These are phyloP conservation scores for Drosophila yooni DNA, from an alignment of 2,888 invertebrate genomes.

Conservation along the genomic window DNA sequence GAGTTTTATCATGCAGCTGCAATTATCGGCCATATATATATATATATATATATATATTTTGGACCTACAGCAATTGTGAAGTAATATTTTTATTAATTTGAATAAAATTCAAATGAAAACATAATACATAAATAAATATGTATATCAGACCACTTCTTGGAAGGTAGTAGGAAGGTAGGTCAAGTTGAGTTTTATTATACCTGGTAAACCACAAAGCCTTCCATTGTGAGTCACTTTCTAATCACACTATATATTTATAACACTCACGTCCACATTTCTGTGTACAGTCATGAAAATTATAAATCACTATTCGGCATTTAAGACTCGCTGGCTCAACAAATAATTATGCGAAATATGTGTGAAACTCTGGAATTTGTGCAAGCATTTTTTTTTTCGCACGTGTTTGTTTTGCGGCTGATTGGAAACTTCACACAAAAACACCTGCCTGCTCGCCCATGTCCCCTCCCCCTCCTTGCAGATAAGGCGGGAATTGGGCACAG, in stretches of 20 bases:
- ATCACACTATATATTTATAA: neutral
- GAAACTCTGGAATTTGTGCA: constrained; percentile 2
- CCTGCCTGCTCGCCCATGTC: constrained; percentile 13
- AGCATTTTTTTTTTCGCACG: constrained; percentile 18
- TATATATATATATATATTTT: neutral
- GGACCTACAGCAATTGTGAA: neutral
- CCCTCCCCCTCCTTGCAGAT: neutral
- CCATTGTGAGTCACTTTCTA: constrained; percentile 1
- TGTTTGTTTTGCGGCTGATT: constrained; percentile 23
- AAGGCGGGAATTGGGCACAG: constrained; percentile 2
- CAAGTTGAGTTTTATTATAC: neutral
- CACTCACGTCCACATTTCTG: neutral
- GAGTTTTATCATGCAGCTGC: neutral
- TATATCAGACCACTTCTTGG: neutral
- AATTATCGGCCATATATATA: constrained; percentile 1
- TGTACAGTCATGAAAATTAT: constrained; percentile 32
- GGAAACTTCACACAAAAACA: constrained; percentile 31
- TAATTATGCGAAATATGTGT: constrained; percentile 3
- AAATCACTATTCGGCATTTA: constrained; percentile 21
- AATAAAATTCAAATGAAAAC: neutral
- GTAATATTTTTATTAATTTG: neutral
- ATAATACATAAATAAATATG: neutral
- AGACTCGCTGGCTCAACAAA: constrained; percentile 7
- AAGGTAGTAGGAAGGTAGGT: neutral
- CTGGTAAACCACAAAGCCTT: neutral